Evolutionary conservation across 2,888 invertebrate species (phyloP), one percentile per base, ranked within the genome.

Genomic region (Yponomeuta cagnagella): DNA sequence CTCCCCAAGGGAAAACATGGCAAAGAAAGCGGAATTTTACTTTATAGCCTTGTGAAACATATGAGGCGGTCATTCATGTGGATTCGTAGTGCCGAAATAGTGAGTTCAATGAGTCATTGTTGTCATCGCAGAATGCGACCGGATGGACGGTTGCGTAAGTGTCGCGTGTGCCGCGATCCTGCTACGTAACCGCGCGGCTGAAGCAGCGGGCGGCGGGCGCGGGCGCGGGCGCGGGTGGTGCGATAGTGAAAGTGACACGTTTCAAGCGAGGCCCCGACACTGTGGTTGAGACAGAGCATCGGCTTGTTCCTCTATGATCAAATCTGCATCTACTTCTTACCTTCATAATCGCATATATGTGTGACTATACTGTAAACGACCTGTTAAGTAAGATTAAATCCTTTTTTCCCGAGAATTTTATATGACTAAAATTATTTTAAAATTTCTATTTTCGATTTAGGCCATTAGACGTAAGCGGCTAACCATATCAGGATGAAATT

Each of bases 211-310:
- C 33, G 31, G 12, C 10, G 52, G 52, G 33, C 15, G 52, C 52
- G 52, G 52, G 52, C 52, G 52, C 52, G 15, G 8, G 52, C 15
- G 52, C 52, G 12, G 52, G 72, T 72, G 78, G 75, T 48, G 15
- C 76, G 82, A 86, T 78, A 88, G 91, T 89, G 91, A 91, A 91
- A 91, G 91, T 85, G 82, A 80, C 82, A 84, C 83, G 85, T 85
- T 86, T 84, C 73, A 78, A 77, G 77, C 73, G 74, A 30, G 64
- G 69, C 68, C 67, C 70, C 70, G 69, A 70, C 69, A 48, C 30
- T 48, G 73, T 70, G 72, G 71, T 72, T 71, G 71, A 71, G 72
- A 73, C 73, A 37, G 66, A 69, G 71, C 71, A 70, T 70, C 66
- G 71, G 43, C 37, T 68, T 69, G 48, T 68, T 70, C n/a, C 67